These are phyloP conservation scores for Erannis defoliaria DNA, from an alignment of 2,888 invertebrate species.

Conservation along the genomic window DNA sequence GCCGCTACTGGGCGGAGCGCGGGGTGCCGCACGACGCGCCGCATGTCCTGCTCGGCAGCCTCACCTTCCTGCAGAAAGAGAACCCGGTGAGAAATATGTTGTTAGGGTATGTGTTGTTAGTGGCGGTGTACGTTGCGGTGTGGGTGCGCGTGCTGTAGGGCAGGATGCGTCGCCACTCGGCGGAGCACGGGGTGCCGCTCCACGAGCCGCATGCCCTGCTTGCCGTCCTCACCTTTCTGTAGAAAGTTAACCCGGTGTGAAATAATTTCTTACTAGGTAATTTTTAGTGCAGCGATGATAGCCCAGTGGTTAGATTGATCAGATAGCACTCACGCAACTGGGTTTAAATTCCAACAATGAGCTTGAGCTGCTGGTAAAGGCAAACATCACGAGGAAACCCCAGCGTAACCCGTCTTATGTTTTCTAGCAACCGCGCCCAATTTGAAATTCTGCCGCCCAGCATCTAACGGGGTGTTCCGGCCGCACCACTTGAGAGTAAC, in stretches of 20 bases:
- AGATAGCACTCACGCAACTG: no score
- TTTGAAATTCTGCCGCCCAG: no score
- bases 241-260: conserved; percentile 57
- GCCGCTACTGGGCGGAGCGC: conserved; percentile 53
- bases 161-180: conserved; percentile 53
- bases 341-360: no score
- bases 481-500: no score
- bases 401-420: no score
- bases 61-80: conserved; percentile 57
- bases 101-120: no score
- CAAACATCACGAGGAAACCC: no score
- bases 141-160: conserved; percentile 49
- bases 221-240: conserved; percentile 62
- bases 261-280: not conserved
- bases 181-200: conserved; percentile 54
- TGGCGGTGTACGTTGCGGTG: conserved; percentile 12
- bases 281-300: no score
- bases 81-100: conserved; percentile 64
- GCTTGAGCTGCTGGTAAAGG: no score
- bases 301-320: no score
- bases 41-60: conserved; percentile 58
- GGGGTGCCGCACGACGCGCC: conserved; percentile 55
- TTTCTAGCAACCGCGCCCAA: no score
- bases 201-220: conserved; percentile 52
- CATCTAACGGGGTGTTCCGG: no score